Conservation (phyloP, 1,140 invertebrate species). For the Leptinotarsa undecemlineata region DNA sequence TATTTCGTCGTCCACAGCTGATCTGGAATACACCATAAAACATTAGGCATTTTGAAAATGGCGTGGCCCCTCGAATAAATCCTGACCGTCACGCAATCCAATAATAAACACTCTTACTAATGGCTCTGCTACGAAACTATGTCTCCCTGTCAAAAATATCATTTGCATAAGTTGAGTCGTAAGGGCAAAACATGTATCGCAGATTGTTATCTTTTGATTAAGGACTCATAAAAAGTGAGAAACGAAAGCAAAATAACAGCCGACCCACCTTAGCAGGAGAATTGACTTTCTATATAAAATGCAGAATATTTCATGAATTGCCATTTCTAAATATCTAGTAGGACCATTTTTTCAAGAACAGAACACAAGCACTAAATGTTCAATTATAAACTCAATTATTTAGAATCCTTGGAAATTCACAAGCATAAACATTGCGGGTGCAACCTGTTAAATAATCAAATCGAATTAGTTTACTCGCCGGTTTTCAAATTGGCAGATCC, state of each 20-base stretch:
- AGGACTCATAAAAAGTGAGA: constrained; percentile 15
- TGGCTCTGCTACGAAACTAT: constrained; percentile 24
- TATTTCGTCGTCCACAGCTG: background rate
- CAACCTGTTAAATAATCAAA: no score
- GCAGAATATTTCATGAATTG: background rate
- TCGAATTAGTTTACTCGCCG: no score
- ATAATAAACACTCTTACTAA: constrained; percentile 25
- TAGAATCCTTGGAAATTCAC: no score
- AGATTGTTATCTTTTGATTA: constrained; percentile 17
- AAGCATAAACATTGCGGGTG: no score
- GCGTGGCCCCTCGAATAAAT: constrained; percentile 19
- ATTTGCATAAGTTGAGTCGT: constrained; percentile 32
- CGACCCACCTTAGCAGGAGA: background rate
- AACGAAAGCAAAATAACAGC: constrained; percentile 1
- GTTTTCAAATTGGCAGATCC: no score
- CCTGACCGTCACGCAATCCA: constrained; percentile 12
- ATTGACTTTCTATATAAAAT: background rate
- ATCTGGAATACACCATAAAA: constrained; percentile 2
- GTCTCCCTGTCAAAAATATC: constrained; percentile 26
- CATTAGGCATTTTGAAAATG: background rate
- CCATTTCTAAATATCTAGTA: no score
- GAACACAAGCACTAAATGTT: no score
- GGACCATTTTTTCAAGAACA: no score
- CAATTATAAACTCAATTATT: no score
- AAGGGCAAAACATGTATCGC: constrained; percentile 20